Percentiles rank a stretch among this genome's conserved stretches.
phyloP scores from a whole-genome alignment of 2,113 vertebrate species.

The Pterophyllum scalare region DNA sequence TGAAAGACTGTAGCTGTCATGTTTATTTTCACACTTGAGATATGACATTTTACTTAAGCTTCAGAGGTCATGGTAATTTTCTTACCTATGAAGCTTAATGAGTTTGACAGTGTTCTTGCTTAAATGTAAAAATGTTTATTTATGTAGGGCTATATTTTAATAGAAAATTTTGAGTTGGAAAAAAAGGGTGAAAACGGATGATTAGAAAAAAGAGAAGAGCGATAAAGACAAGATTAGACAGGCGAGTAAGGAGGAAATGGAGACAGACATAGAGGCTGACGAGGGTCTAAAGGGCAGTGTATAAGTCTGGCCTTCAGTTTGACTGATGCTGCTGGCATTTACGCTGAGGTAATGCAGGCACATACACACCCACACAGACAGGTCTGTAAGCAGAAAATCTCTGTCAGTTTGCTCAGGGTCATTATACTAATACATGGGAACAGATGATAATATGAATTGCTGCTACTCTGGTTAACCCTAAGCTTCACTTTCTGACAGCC shows the following conservation, averaged over 20 bases:
- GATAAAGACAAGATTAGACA: not conserved
- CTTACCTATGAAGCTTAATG: too few species aligned
- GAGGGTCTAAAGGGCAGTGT: conserved; percentile 55
- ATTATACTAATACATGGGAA: conserved; percentile 26
- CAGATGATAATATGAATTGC: conserved; percentile 29
- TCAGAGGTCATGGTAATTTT: not conserved
- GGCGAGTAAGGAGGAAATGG: not conserved
- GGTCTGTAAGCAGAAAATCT: conserved; percentile 21
- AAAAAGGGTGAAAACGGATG: not conserved
- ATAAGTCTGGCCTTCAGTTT: conserved; percentile 59
- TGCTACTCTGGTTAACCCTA: conserved; percentile 39
- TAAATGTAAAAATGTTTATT: not conserved
- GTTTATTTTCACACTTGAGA: not conserved
- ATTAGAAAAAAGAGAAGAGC: rapidly evolving
- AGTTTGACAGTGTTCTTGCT: not conserved
- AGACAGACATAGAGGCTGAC: conserved; percentile 39
- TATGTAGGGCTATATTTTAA: not conserved
- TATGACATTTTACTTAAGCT: not conserved
- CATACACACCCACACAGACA: conserved; percentile 13
- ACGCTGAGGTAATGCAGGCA: conserved; percentile 23
- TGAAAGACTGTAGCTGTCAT: not conserved
- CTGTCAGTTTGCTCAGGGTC: conserved; percentile 22
- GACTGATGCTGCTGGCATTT: conserved; percentile 65
- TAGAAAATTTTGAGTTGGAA: not conserved
- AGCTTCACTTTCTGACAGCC: conserved; percentile 21